Evolutionary conservation across 2,888 invertebrate species (phyloP).

Genomic region (Biston betularia): DNA sequence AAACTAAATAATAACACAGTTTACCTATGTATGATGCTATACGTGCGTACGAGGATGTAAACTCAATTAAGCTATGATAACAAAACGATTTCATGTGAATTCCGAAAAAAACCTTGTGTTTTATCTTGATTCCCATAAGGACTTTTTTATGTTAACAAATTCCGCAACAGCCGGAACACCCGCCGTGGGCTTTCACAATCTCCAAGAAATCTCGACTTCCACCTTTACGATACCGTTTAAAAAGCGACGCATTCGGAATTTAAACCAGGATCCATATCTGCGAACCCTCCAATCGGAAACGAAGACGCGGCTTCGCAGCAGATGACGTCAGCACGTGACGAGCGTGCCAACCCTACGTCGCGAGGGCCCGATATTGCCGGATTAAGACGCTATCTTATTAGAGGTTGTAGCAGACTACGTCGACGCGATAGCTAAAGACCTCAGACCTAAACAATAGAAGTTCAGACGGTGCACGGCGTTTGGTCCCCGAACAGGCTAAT

Average conservation of each 20-base stretch:
- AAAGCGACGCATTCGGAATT: constrained; percentile 40
- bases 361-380: constrained; percentile 58
- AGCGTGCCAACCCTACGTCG: constrained; percentile 48
- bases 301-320: constrained; percentile 54
- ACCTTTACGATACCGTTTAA: constrained; percentile 43
- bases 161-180: background rate
- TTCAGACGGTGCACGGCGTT: no score
- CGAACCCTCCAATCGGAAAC: constrained; percentile 52
- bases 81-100: no score
- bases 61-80: no score
- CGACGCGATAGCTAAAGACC: background rate
- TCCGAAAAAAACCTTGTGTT: no score
- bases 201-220: constrained; percentile 21
- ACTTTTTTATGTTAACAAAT: background rate
- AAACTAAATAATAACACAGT: no score
- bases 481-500: no score
- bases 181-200: background rate
- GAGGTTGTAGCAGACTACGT: background rate
- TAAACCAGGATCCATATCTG: constrained; percentile 26
- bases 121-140: background rate
- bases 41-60: no score
- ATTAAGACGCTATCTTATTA: constrained; percentile 69
- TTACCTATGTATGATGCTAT: no score
- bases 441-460: no score
- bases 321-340: constrained; percentile 74